Conservation (phyloP, 2,113 vertebrate species). For the Myanophis thanlyinensis region DNA sequence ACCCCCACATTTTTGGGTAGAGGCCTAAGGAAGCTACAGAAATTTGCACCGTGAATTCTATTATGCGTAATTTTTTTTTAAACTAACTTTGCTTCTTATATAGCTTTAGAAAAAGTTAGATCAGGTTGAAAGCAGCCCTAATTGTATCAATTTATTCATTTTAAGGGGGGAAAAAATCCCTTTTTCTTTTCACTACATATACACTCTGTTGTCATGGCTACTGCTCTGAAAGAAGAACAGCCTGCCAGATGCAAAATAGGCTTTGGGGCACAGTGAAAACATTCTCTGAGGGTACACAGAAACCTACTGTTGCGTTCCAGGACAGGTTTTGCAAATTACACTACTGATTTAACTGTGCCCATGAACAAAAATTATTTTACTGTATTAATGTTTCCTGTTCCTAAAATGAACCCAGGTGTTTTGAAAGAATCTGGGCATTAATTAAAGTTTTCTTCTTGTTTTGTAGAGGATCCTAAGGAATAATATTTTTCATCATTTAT, state of each 20-base stretch:
- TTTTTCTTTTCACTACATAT: background rate
- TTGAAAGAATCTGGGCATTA: background rate
- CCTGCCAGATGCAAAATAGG: slow-evolving; percentile 39
- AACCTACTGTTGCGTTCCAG: background rate
- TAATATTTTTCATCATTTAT: background rate
- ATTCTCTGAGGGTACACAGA: slow-evolving; percentile 19
- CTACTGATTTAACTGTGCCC: slow-evolving; percentile 1
- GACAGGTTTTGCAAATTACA: background rate
- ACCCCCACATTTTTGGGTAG: background rate
- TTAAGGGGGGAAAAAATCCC: background rate
- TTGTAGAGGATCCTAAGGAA: background rate
- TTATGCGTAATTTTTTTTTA: background rate
- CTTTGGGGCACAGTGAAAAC: slow-evolving; percentile 12
- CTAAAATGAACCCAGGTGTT: background rate
- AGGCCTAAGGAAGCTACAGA: too few relatives aligned
- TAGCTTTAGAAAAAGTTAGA: slow-evolving; percentile 8
- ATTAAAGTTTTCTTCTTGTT: background rate
- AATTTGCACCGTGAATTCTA: background rate
- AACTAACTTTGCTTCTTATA: slow-evolving; percentile 1
- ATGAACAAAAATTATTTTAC: background rate
- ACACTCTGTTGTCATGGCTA: slow-evolving; percentile 42
- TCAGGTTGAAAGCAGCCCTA: background rate
- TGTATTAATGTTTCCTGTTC: slow-evolving; percentile 7
- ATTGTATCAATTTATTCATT: background rate
- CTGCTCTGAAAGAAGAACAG: slow-evolving; percentile 20